Evolutionary conservation across 2,797 vertebrate genomes (phyloP), one percentile per base, ranked within the genome.

Genomic region (Neosilurus mollespiculum): DNA sequence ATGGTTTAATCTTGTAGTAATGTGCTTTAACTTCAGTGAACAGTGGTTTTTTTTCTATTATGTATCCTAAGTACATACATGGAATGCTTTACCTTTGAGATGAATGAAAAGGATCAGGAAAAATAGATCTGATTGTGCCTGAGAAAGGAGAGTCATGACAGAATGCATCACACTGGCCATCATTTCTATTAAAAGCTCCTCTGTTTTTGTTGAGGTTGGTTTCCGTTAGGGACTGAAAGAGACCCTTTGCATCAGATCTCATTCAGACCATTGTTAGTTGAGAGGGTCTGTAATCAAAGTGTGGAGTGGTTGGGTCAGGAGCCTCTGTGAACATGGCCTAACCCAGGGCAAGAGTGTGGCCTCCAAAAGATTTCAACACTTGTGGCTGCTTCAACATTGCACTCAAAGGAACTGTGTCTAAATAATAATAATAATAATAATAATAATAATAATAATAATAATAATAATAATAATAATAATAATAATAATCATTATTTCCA

Each of bases 301-400:
- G 88, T 86, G 83, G 85, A 89, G 85, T 86, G 87, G 89, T 89
- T 89, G 86, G 87, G 87, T 87, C 90, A 89, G 89, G 86, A 88
- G 71, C 80, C 78, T n/a, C 86, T 82, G 83, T 78, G 84, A 89
- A 84, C 89, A 85, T 81, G 79, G 73, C 72, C 73, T 89, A 86
- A 87, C 87, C 66, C 49, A 83, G 87, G 87, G 87, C 86, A 89
- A 72, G 65, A 87, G 73, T 20, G n/a, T 56, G 49, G 81, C 72
- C 82, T 87, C 86, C 65, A 66, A 72, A 81, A 78, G 81, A 88
- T 67, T 73, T 72, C 11, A 49, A 79, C 86, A 62, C 64, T 78
- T 76, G 59, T 75, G 64, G 71, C 83, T 88, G 67, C 69, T 71
- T 82, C 51, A 85, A 81, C 83, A 72, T 24, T 56, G 9, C 61